Conservation (phyloP, 2,797 vertebrate genomes). For the Tiaroga cobitis region DNA sequence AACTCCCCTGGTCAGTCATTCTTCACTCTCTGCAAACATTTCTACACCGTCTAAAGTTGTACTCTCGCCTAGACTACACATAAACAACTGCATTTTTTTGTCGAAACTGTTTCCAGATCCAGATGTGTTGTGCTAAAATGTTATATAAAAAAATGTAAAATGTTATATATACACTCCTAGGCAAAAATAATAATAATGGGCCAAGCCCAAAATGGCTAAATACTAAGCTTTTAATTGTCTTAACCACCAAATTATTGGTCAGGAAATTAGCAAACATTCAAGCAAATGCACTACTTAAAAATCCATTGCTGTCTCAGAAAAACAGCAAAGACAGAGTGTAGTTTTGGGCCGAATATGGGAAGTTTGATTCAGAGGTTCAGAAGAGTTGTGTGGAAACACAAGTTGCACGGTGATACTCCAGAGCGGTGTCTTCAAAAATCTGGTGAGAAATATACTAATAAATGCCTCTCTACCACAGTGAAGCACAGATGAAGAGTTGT, state of each 20-base stretch:
- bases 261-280: background rate
- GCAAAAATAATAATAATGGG: background rate
- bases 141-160: background rate
- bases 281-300: background rate
- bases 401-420: background rate
- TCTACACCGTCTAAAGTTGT: background rate
- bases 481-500: background rate
- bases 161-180: background rate
- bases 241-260: background rate
- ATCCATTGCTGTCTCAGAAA: background rate
- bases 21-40: conserved; percentile 16
- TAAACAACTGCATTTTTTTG: background rate
- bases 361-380: background rate
- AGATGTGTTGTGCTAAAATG: background rate
- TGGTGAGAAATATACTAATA: background rate
- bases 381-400: no score
- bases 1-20: background rate
- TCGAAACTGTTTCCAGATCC: background rate
- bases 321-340: background rate
- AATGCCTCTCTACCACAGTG: background rate
- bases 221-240: no score
- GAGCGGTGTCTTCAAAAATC: background rate
- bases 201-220: no score
- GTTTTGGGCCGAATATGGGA: background rate
- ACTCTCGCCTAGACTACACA: background rate